Conservation (phyloP, 2,888 invertebrate genomes). For the Dugesia japonica region DNA sequence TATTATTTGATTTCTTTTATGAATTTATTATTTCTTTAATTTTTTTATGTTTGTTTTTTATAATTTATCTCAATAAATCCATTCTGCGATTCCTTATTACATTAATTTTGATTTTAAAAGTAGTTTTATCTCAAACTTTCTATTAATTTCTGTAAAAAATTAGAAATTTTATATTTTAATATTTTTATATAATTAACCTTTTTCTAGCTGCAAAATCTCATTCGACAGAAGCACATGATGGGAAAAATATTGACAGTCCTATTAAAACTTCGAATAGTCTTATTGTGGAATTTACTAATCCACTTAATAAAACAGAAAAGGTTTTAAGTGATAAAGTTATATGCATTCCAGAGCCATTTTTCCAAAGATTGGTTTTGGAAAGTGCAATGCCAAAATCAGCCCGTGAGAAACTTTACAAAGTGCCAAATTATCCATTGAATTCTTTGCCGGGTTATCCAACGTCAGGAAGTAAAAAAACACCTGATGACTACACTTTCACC, state of each 20-base stretch:
- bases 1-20: too few species aligned
- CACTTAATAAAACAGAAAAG: neutral
- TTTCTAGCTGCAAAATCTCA: too few species aligned
- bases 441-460: slow-evolving; percentile 42
- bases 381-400: slow-evolving; percentile 43
- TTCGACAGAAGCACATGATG: too few species aligned
- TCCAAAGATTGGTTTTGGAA: slow-evolving; percentile 43
- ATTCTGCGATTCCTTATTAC: too few species aligned
- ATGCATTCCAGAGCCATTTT: slow-evolving; percentile 44
- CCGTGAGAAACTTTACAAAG: slow-evolving; percentile 39
- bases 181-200: too few species aligned
- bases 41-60: too few species aligned
- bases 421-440: slow-evolving; percentile 40
- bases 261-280: neutral
- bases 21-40: too few species aligned
- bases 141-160: too few species aligned
- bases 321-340: slow-evolving; percentile 38
- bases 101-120: too few species aligned
- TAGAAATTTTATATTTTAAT: too few species aligned
- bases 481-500: slow-evolving; percentile 38
- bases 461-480: slow-evolving; percentile 40
- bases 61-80: too few species aligned
- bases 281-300: slow-evolving; percentile 2
- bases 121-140: too few species aligned
- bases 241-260: neutral